Conservation (phyloP, 2,888 invertebrate genomes). For the Margaritifera margaritifera region DNA sequence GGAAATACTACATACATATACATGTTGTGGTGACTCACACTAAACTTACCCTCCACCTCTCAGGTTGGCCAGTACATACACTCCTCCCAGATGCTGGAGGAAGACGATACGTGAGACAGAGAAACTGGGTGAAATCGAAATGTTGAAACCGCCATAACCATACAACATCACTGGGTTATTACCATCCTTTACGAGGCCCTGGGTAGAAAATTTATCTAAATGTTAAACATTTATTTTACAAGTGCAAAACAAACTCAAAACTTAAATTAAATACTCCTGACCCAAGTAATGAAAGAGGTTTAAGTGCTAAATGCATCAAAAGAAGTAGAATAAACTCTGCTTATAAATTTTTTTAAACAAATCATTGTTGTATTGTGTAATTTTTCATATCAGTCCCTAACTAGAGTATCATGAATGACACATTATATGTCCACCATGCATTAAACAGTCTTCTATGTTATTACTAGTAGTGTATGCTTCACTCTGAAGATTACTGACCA, state of each 20-base stretch:
- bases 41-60: slow-evolving; percentile 92
- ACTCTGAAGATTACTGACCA: too few species aligned
- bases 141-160: slow-evolving; percentile 98
- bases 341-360: too few species aligned
- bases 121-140: slow-evolving; percentile 91
- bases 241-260: slow-evolving; percentile 5
- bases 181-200: slow-evolving; percentile 81
- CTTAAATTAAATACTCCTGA: background rate
- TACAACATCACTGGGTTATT: slow-evolving; percentile 90
- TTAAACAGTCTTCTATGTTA: too few species aligned
- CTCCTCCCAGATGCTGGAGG: slow-evolving; percentile 90
- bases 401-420: too few species aligned
- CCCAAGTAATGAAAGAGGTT: background rate
- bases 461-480: too few species aligned
- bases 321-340: too few species aligned
- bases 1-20: too few species aligned
- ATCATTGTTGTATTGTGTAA: too few species aligned
- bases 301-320: too few species aligned
- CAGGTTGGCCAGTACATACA: slow-evolving; percentile 93
- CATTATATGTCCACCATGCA: too few species aligned
- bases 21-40: too few species aligned
- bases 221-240: background rate
- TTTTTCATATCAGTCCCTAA: too few species aligned
- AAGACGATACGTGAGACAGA: slow-evolving; percentile 89
- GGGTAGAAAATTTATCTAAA: slow-evolving; percentile 14